phyloP scores from a whole-genome alignment of 2,888 invertebrate genomes.

The Chironomus riparius region DNA sequence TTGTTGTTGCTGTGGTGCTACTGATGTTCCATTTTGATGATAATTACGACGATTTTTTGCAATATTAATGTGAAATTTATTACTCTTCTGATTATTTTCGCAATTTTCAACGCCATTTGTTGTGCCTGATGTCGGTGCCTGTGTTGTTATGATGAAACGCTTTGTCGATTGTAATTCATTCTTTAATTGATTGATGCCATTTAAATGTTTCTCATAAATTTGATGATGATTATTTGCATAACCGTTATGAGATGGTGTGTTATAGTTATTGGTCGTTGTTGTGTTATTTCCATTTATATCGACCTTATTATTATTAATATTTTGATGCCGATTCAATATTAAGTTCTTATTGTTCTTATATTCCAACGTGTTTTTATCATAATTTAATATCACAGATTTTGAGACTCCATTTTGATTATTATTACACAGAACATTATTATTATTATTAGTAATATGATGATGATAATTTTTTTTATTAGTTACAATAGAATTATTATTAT shows the following conservation, averaged over 20 bases:
- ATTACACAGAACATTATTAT: not conserved
- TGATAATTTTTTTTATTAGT: conserved; percentile 17
- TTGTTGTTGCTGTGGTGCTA: too few relatives aligned
- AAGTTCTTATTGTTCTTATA: conserved; percentile 23
- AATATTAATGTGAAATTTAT: conserved; percentile 1
- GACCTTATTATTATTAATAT: not conserved
- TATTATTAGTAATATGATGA: not conserved
- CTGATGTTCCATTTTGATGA: not conserved
- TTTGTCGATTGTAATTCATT: conserved; percentile 5
- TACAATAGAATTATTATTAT: not conserved
- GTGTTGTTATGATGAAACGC: conserved; percentile 1
- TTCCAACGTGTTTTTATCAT: conserved; percentile 1
- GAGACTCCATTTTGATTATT: conserved; percentile 8
- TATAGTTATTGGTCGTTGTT: not conserved
- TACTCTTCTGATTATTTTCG: not conserved
- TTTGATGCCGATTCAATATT: conserved; percentile 4
- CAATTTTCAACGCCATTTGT: conserved; percentile 9
- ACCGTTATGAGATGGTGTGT: not conserved
- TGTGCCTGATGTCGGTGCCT: not conserved
- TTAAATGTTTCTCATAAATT: conserved; percentile 28
- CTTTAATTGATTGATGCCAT: conserved; percentile 16
- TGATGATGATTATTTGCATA: conserved; percentile 33
- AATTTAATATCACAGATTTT: conserved; percentile 9
- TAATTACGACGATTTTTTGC: not conserved
- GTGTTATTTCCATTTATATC: conserved; percentile 12